Evolutionary conservation across 2,888 invertebrate genomes (phyloP).

Genomic region (Agonum fuliginosum): DNA sequence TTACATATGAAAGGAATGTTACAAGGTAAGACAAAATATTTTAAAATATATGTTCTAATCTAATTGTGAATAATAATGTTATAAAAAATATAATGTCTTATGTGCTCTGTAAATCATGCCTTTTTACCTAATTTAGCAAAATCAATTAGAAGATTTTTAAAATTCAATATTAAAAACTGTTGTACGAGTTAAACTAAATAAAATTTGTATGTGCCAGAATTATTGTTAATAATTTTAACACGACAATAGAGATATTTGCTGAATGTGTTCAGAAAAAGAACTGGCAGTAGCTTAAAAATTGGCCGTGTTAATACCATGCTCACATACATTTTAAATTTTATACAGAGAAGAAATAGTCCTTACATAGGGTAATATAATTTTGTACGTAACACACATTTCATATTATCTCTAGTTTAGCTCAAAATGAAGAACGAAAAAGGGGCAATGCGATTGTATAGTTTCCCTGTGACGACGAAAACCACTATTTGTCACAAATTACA

Average conservation of each 20-base stretch:
- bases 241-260: neutral
- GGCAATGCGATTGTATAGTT: slow-evolving; percentile 1
- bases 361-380: slow-evolving; percentile 36
- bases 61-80: neutral
- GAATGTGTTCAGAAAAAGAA: slow-evolving; percentile 30
- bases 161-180: too few relatives aligned
- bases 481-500: slow-evolving; percentile 18
- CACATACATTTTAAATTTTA: slow-evolving; percentile 21
- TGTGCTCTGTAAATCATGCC: neutral
- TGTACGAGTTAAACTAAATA: neutral
- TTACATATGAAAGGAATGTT: slow-evolving; percentile 9
- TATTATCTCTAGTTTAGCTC: slow-evolving; percentile 32
- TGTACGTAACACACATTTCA: slow-evolving; percentile 44
- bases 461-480: neutral
- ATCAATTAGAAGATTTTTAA: slow-evolving; percentile 23
- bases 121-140: slow-evolving; percentile 10
- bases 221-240: neutral
- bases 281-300: slow-evolving; percentile 30
- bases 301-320: slow-evolving; percentile 23
- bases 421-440: slow-evolving; percentile 7
- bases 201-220: too few relatives aligned
- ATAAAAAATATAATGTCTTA: slow-evolving; percentile 14
- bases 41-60: slow-evolving; percentile 1
- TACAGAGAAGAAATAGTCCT: neutral
- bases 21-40: slow-evolving; percentile 9